Evolutionary conservation across 2,113 vertebrate genomes (phyloP).

Genomic region (Chiloscyllium plagiosum): DNA sequence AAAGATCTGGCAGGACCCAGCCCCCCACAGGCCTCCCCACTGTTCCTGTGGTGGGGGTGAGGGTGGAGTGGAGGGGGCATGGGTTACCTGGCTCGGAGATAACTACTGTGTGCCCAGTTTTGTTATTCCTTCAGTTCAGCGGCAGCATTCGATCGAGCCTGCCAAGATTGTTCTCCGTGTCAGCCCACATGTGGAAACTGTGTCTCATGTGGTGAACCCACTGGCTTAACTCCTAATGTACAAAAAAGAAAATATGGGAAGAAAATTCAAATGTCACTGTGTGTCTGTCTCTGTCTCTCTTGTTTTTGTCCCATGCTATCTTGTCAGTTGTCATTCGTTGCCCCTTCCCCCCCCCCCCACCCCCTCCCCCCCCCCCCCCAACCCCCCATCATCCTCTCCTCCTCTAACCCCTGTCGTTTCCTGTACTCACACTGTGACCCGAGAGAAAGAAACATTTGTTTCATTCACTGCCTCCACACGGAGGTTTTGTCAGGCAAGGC

Average conservation of each 20-base stretch:
- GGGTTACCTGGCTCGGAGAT: background rate
- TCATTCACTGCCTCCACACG: background rate
- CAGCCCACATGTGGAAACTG: background rate
- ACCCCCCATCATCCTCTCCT: background rate
- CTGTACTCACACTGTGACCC: background rate
- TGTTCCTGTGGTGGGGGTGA: background rate
- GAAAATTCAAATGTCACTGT: too few species aligned
- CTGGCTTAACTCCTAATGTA: background rate
- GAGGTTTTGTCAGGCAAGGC: slow-evolving; percentile 39
- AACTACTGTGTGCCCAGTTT: background rate
- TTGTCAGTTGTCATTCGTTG: background rate
- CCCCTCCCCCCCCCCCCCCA: background rate
- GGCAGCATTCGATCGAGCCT: background rate
- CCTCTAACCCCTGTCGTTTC: background rate
- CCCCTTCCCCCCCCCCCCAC: background rate
- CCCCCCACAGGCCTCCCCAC: background rate
- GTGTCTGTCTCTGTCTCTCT: background rate
- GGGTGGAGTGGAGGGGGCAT: background rate
- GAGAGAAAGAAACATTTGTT: slow-evolving; percentile 14
- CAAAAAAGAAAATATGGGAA: background rate
- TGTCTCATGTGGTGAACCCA: background rate
- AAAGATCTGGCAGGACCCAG: background rate
- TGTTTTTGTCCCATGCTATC: background rate
- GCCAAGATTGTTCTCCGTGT: background rate
- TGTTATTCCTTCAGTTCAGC: background rate